phyloP scores from a whole-genome alignment of 2,113 vertebrate genomes.

The Mionectes macconnelli region DNA sequence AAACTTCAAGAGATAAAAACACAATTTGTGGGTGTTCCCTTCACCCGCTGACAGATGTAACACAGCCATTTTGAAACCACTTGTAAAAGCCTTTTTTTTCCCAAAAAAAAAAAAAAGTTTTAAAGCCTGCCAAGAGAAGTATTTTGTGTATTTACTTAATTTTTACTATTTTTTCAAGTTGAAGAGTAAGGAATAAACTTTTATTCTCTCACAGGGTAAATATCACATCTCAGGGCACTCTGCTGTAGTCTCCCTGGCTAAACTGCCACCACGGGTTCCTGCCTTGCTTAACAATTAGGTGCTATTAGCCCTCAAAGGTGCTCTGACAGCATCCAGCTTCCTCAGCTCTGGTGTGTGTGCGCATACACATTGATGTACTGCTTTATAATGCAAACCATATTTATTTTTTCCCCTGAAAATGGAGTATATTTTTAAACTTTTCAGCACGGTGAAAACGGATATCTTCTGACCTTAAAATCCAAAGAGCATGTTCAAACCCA shows the following conservation, averaged over 20 bases:
- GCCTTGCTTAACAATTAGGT: slow-evolving; percentile 14
- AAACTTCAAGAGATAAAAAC: slow-evolving; percentile 71
- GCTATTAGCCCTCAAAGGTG: slow-evolving; percentile 30
- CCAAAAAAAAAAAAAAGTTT: neutral
- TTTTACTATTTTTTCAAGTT: slow-evolving; percentile 43
- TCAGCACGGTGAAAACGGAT: slow-evolving; percentile 58
- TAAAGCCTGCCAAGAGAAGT: slow-evolving; percentile 63
- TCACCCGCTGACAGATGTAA: slow-evolving; percentile 71
- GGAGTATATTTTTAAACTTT: slow-evolving; percentile 62
- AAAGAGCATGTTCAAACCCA: slow-evolving; percentile 61
- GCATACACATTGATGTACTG: slow-evolving; percentile 33
- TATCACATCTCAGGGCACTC: neutral
- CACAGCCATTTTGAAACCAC: slow-evolving; percentile 72
- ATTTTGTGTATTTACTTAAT: slow-evolving; percentile 64
- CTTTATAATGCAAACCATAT: slow-evolving; percentile 63
- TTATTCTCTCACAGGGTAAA: slow-evolving; percentile 34
- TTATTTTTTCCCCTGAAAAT: neutral
- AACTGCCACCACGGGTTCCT: neutral
- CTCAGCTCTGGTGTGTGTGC: neutral
- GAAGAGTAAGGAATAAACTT: slow-evolving; percentile 46
- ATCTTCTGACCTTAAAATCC: slow-evolving; percentile 56
- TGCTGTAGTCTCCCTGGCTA: neutral
- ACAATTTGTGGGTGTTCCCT: slow-evolving; percentile 74
- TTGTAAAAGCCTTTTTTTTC: slow-evolving; percentile 67
- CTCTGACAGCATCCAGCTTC: neutral